Conservation (phyloP, 2,888 invertebrate genomes). For the Chaetogeoica ovagalla region DNA sequence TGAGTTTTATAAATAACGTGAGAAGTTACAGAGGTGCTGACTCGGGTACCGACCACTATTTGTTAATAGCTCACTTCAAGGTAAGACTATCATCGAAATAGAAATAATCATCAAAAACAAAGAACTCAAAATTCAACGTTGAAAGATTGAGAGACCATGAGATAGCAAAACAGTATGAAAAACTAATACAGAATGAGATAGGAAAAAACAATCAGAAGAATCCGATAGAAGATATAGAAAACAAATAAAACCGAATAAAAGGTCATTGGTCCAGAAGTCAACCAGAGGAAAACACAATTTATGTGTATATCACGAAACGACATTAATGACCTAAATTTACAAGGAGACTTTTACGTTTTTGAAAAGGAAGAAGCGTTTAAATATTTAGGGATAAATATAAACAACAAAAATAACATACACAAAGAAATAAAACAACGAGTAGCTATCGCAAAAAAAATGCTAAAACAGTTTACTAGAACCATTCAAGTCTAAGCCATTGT, state of each 20-base stretch:
- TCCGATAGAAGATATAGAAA: slow-evolving; percentile 20
- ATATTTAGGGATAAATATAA: slow-evolving; percentile 17
- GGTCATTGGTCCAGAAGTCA: not conserved
- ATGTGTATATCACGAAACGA: not conserved
- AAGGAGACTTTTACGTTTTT: not conserved
- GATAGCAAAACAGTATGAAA: slow-evolving; percentile 26
- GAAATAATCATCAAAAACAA: slow-evolving; percentile 20
- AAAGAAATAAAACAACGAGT: too few relatives aligned
- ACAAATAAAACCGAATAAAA: slow-evolving; percentile 6
- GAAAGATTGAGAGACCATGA: slow-evolving; percentile 16
- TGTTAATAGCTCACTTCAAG: not conserved
- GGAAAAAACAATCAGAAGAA: slow-evolving; percentile 29
- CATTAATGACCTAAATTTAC: not conserved
- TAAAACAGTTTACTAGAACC: too few relatives aligned
- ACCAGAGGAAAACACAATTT: not conserved
- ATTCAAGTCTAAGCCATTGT: too few relatives aligned
- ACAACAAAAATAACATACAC: too few relatives aligned
- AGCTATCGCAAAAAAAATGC: too few relatives aligned
- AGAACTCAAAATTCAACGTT: slow-evolving; percentile 25
- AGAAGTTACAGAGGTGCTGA: not conserved
- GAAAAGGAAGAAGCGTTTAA: not conserved
- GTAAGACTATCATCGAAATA: too few relatives aligned
- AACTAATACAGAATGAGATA: slow-evolving; percentile 24
- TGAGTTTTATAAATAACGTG: not conserved
- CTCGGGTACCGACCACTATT: not conserved